Evolutionary conservation across 2,888 invertebrate genomes (phyloP), one percentile per base, ranked within the genome.

Genomic region (Odontocolon sp.): DNA sequence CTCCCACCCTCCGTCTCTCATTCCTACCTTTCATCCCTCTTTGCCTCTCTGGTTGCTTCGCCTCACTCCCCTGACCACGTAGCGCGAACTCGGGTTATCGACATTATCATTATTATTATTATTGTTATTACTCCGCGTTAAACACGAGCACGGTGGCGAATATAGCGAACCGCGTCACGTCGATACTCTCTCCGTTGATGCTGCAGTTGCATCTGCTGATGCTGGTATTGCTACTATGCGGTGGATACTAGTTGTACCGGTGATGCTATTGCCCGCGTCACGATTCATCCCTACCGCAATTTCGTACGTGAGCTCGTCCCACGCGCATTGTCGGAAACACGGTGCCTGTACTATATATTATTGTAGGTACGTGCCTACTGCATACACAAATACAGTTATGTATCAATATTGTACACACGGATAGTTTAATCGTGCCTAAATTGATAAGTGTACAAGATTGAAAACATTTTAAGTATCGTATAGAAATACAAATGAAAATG

Each of bases 81-180:
- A 52, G 18, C 61, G 38, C 64, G 67, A 52, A 59, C 73, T 66
- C 78, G 70, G 79, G 72, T 81, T 83, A 83, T 82, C 81, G 83
- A 84, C 85, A 87, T 88, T 87, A 86, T 87, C 85, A 87, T 87
- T 85, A 84, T 84, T 84, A 86, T 87, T 85, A 83, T 84, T 82
- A 72, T 75, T 77, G 76, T 80, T 78, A 78, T 72, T 81, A 79
- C 81, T 82, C 83, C 78, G 82, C 83, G 82, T 80, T 82, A 79
- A 77, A 70, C 75, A 75, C 64, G 66, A 38, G 66, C 56, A 56
- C 42, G 63, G 61, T 40, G 26, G 45, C 36, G 21, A 45, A 33
- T 45, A 54, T 31, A 14, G 42, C 26, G 14, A 73, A 66, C 36
- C 52, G 64, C 75, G 70, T 70, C 69, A 45, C 52, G 75, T 75